Evolutionary conservation across 2,888 invertebrate species (phyloP).

Genomic region (Lasioglossum leucozonium): DNA sequence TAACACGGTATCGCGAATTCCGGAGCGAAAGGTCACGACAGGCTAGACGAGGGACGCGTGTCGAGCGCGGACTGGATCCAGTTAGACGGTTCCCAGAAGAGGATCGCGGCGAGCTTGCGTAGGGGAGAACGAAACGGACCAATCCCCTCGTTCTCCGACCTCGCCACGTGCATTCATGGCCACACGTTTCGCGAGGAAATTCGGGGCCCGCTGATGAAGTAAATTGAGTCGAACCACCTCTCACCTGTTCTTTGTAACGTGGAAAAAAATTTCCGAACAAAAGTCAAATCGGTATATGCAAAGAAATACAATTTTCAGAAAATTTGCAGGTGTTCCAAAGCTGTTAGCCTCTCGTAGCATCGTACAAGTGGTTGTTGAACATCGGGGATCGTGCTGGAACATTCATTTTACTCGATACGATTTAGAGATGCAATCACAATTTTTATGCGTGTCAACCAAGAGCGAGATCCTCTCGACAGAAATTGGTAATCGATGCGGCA

Average conservation of each 20-base stretch:
- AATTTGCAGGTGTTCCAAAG: no score
- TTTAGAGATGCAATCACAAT: background rate
- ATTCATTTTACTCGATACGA: background rate
- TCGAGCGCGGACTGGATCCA: constrained; percentile 68
- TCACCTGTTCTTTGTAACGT: background rate
- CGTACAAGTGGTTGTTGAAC: no score
- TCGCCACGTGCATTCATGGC: constrained; percentile 66
- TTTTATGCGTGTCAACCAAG: background rate
- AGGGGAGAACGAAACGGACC: constrained; percentile 65
- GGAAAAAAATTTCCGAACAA: background rate
- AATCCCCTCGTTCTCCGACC: constrained; percentile 60
- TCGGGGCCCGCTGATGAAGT: background rate
- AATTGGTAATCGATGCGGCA: background rate
- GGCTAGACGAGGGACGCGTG: constrained; percentile 65
- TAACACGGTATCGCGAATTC: constrained; percentile 28
- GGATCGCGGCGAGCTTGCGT: constrained; percentile 70
- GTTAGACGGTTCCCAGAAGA: constrained; percentile 65
- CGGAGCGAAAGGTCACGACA: constrained; percentile 36
- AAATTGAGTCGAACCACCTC: background rate
- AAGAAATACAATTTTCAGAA: no score
- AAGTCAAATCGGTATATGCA: background rate
- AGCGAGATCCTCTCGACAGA: background rate
- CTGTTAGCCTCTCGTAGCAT: no score
- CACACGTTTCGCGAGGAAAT: constrained; percentile 27
- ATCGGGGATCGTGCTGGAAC: background rate